Percentiles rank a stretch among this genome's conserved stretches.
These are phyloP conservation scores for Cydia pomonella DNA, from an alignment of 1,140 invertebrate genomes.

Conservation along the genomic window DNA sequence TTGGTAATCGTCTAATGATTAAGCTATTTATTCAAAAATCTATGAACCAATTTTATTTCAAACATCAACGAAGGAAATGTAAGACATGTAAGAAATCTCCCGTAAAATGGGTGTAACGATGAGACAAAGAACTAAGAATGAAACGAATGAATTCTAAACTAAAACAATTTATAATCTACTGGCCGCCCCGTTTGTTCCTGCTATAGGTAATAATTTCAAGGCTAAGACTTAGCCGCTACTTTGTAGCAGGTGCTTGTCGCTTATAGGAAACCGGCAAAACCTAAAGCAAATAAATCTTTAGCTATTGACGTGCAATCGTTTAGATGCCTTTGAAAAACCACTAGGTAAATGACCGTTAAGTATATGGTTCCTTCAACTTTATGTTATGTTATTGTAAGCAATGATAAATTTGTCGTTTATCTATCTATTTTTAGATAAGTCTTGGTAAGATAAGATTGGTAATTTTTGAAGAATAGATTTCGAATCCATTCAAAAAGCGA, in stretches of 20 bases:
- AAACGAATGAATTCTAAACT: background rate
- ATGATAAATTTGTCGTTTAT: background rate
- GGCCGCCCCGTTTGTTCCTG: background rate
- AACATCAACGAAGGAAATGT: no score
- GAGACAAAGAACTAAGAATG: background rate
- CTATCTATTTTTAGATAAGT: conserved; percentile 4
- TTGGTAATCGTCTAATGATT: no score
- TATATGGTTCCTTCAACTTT: background rate
- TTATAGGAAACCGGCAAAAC: background rate
- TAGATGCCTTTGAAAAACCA: background rate
- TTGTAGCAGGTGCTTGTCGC: no score
- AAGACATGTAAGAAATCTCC: no score
- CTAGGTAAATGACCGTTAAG: background rate
- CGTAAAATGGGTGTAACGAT: no score
- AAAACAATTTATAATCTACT: background rate
- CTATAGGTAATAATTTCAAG: no score
- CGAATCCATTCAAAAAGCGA: background rate
- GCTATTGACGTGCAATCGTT: background rate
- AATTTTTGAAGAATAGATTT: background rate
- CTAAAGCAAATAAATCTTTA: background rate
- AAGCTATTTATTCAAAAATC: no score
- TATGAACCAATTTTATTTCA: no score
- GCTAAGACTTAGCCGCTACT: no score
- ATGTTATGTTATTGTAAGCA: background rate
- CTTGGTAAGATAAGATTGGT: background rate